Evolutionary conservation across 2,888 invertebrate species (phyloP).

Genomic region (Physocephala rufipes): DNA sequence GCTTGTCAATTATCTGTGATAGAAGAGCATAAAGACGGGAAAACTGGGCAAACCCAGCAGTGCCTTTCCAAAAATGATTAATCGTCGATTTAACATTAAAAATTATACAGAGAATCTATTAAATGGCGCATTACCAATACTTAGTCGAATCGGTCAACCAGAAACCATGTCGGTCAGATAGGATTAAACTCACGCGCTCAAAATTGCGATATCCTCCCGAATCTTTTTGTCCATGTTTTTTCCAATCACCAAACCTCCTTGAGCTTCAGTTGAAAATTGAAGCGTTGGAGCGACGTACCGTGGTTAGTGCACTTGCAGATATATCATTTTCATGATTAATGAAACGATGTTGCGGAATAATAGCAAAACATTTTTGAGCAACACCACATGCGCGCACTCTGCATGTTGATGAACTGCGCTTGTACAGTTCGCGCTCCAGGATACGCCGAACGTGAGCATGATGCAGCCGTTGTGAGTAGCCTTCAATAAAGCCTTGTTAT

Average conservation of each 20-base stretch:
- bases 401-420: conserved; percentile 30
- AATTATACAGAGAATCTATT: too few relatives aligned
- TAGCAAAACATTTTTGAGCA: conserved; percentile 56
- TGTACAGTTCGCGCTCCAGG: conserved; percentile 20
- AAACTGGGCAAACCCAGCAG: too few relatives aligned
- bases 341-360: conserved; percentile 57
- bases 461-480: neutral
- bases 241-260: conserved; percentile 15
- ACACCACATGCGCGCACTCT: conserved; percentile 39
- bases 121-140: too few relatives aligned
- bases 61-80: too few relatives aligned
- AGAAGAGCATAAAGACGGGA: too few relatives aligned
- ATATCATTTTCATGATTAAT: conserved; percentile 61
- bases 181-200: neutral
- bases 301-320: conserved; percentile 45
- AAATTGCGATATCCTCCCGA: neutral
- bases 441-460: conserved; percentile 15
- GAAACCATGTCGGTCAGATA: neutral
- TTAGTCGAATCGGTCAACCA: too few relatives aligned
- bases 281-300: neutral
- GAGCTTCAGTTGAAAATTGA: neutral
- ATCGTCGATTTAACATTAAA: too few relatives aligned
- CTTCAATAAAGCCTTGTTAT: neutral
- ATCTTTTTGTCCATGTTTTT: neutral
- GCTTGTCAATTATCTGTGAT: too few relatives aligned